Percentiles rank a stretch among this genome's conserved stretches.
Evolutionary conservation across 2,797 vertebrate species (phyloP).

Genomic region (Hypotaenidia okinawae): DNA sequence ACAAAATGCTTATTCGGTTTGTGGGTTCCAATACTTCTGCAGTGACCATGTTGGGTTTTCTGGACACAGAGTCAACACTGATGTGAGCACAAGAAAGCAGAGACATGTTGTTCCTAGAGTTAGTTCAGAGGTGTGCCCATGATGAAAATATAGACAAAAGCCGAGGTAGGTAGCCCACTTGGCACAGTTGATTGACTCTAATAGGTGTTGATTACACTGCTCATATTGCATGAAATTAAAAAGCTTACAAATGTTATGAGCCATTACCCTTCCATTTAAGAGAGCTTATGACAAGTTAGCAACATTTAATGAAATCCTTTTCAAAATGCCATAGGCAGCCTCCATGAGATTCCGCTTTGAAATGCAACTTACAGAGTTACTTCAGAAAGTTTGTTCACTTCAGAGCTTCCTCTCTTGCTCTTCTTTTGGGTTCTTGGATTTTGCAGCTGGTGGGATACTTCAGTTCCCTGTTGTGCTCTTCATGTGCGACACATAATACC

Average conservation of each 20-base stretch:
- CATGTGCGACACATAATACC: accelerated
- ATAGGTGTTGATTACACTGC: conserved; percentile 83
- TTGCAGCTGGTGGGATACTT: neutral
- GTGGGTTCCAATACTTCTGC: neutral
- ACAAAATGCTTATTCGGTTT: neutral
- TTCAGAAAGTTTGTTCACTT: conserved; percentile 40
- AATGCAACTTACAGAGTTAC: conserved; percentile 44
- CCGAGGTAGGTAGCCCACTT: conserved; percentile 71
- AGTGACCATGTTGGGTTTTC: neutral
- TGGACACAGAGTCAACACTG: neutral
- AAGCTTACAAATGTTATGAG: conserved; percentile 84
- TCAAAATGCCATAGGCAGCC: conserved; percentile 75
- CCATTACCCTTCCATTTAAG: conserved; percentile 84
- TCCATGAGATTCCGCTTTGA: conserved; percentile 65
- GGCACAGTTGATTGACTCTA: conserved; percentile 78
- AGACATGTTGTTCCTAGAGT: neutral
- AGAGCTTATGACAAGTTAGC: conserved; percentile 81
- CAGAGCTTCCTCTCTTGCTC: neutral
- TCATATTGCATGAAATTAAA: conserved; percentile 86
- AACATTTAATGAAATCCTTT: conserved; percentile 82
- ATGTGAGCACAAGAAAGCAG: conserved; percentile 16
- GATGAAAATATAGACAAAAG: conserved; percentile 71
- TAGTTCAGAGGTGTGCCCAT: conserved; percentile 44
- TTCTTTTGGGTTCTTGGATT: neutral
- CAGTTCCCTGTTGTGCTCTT: neutral